Base-by-base conservation (phyloP, 2,888 invertebrate genomes). In the Eupithecia subumbrata region DNA sequence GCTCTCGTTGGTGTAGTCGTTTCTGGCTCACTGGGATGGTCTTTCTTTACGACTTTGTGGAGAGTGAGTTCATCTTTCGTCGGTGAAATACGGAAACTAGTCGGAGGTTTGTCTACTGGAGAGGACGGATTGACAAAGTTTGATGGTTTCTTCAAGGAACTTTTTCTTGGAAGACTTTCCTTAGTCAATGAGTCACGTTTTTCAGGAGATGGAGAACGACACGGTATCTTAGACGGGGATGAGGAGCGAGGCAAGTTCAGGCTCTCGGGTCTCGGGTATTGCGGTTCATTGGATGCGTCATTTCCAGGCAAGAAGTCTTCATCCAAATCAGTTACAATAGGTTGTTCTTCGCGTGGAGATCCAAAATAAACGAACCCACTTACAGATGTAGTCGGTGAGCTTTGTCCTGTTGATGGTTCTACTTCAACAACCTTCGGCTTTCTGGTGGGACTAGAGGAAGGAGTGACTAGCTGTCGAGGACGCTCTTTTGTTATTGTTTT, bases 341-440 rank as follows among this genome's bases (percentile, higher is more conserved):
- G 85, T 60, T 84, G 87, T 12, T 92, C 88, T 63, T 82, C 80
- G 48, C 79, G 83, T 34, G 93, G 90, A 71, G 93, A 91, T 70
- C 92, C 87, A 77, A 90, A 93, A 78, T 95, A 94, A 45, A 94
- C 86, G 82, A 96, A 95, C 68, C 95, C 96, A 85, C 95, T 96
- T 0, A 95, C 95, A 37, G 93, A 94, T 73, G 95, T 95, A 64
- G 96, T 95, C 1, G 96, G 95, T 69, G 95, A 95, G 76, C 93
- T 94, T 84, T 95, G 93, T 48, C 91, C 93, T 45, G 92, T 94
- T 2, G 93, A 93, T 22, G 91, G 89, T 77, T 89, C 90, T 40
- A 87, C 87, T 75, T 93, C 92, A 48, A 68, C 68, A 22, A 81
- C 76, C 81, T 91, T 92, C 40, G 90, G 89, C 82, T 90, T 91